Percentiles rank a stretch among this genome's conserved stretches.
These are phyloP conservation scores for Anas bahamensis DNA, from an alignment of 2,797 vertebrate genomes.

Conservation along the genomic window DNA sequence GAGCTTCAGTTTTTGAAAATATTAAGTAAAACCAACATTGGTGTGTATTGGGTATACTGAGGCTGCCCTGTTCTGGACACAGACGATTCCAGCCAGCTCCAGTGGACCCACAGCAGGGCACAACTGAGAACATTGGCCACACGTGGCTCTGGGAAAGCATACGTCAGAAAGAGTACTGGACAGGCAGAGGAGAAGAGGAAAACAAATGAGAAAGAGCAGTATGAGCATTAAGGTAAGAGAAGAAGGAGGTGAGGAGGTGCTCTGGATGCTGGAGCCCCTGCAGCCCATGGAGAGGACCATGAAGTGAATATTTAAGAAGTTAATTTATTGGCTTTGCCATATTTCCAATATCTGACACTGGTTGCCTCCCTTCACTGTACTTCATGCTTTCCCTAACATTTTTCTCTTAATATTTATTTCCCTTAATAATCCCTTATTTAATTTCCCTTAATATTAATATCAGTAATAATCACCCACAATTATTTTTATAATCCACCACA, in stretches of 20 bases:
- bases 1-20: not conserved
- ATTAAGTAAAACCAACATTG: not conserved
- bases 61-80: accelerated
- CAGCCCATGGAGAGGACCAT: not conserved
- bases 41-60: accelerated
- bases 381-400: not conserved
- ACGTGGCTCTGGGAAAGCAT: not conserved
- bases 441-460: not conserved
- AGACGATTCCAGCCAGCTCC: not conserved
- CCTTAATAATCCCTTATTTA: no score
- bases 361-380: not conserved
- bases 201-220: not conserved
- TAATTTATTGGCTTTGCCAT: not conserved
- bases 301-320: not conserved
- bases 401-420: no score
- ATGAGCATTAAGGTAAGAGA: not conserved
- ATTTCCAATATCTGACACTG: not conserved
- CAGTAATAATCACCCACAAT: not conserved
- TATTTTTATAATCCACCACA: not conserved
- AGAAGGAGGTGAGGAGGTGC: not conserved
- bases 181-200: not conserved
- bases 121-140: not conserved
- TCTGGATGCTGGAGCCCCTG: not conserved
- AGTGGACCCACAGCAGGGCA: not conserved
- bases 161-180: not conserved